Percentiles rank a stretch among this genome's conserved stretches.
phyloP scores from a whole-genome alignment of 2,113 vertebrate species.

The Silurus glanis region DNA sequence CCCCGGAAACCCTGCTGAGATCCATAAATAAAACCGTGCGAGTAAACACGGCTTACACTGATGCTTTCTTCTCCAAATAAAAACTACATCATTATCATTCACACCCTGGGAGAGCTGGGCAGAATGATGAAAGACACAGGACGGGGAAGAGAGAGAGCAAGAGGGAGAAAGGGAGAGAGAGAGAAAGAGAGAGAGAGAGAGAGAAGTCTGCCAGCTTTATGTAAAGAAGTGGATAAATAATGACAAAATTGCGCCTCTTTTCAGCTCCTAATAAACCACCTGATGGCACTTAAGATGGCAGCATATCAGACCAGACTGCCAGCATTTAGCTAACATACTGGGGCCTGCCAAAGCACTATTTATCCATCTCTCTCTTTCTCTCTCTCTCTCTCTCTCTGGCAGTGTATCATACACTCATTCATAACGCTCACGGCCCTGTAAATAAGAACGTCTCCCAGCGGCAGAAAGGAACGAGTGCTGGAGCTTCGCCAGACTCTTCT shows the following conservation, averaged over 20 bases:
- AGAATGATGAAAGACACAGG: constrained; percentile 11
- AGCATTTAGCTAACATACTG: constrained; percentile 58
- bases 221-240: constrained; percentile 53
- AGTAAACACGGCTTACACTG: constrained; percentile 27
- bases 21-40: constrained; percentile 16
- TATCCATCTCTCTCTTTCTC: constrained; percentile 27
- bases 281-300: constrained; percentile 53
- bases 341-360: constrained; percentile 54
- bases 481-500: constrained; percentile 11
- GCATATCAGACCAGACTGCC: constrained; percentile 61
- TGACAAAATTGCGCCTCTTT: constrained; percentile 32
- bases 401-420: constrained; percentile 21
- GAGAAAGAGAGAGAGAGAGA: neutral
- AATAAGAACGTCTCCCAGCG: constrained; percentile 21
- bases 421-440: constrained; percentile 27
- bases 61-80: constrained; percentile 26
- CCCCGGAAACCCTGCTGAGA: constrained; percentile 10
- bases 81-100: constrained; percentile 30
- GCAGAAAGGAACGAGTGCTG: constrained; percentile 18
- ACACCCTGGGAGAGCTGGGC: constrained; percentile 4
- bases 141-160: neutral
- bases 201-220: constrained; percentile 39
- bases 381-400: constrained; percentile 20
- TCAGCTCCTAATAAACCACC: constrained; percentile 48
- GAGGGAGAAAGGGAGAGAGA: neutral